Base-by-base conservation (phyloP, 2,113 vertebrate genomes). In the Holacanthus passer region DNA sequence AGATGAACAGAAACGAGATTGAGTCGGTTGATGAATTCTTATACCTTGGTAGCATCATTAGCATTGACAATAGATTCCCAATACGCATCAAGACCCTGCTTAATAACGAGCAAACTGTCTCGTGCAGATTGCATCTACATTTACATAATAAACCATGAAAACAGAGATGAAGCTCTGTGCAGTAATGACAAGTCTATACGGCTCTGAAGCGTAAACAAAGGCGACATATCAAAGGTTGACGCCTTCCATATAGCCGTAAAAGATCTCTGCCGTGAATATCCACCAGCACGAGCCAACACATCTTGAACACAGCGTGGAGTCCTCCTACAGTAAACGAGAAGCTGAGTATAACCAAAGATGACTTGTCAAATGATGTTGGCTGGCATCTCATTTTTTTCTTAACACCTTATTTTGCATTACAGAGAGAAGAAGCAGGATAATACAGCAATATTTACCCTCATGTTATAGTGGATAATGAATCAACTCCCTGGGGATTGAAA, bases 1-100 rank as follows among this genome's bases (percentile, higher is more conserved):
- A 68, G 65, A 72, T 85, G 65, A 79, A 47, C 55, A 86, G 14
- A 76, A 64, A 76, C 64, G 10, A 81, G 59, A 74, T 48, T 43
- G 60, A 60, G 48, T 31, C 41, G 52, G 59, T 14, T 81, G 69
- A 81, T 77, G 76, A 83, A 80, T 85, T 68, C 22, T 55, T 35
- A 37, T 9, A 12, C 31, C 60, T 37, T 65, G 56, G 66, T 50
- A 71, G 71, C 74, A 62, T 71, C 31, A 58, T 86, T 72, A 79
- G 48, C 67, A 10, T 47, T 29, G 69, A 76, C 59, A 82, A 73
- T 68, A 22, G 79, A 70, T 77, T 50, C 45, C 52, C 52, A 63
- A 80, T 50, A 59, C 45, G 48, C 53, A 69, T 53, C 68, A 75
- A 64, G 50, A n/a, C 29, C 11, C 58, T 62, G 59, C 37, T 70